phyloP scores from a whole-genome alignment of 2,797 vertebrate genomes.

The Labroides dimidiatus region DNA sequence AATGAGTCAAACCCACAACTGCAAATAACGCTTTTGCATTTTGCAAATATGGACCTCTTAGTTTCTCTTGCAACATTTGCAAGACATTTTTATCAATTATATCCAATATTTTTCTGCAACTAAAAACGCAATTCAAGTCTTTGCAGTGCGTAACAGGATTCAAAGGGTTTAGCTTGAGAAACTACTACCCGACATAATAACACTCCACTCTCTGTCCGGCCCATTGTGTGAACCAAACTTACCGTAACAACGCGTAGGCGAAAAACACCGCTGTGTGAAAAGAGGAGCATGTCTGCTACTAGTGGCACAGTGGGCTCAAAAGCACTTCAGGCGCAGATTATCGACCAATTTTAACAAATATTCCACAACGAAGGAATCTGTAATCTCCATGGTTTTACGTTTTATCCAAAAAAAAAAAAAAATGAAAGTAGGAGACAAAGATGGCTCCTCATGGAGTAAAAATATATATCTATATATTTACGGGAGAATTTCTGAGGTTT shows the following conservation, averaged over 20 bases:
- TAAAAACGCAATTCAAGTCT: not conserved
- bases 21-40: not conserved
- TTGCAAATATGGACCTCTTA: not conserved
- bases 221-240: constrained; percentile 87
- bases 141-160: constrained; percentile 19
- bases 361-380: constrained; percentile 40
- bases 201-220: constrained; percentile 68
- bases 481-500: not conserved
- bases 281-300: constrained; percentile 82
- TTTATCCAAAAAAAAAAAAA: constrained; percentile 10
- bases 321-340: constrained; percentile 62
- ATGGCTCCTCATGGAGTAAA: not conserved
- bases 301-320: constrained; percentile 75
- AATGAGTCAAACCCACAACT: not conserved
- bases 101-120: not conserved
- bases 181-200: constrained; percentile 67
- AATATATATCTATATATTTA: too few species aligned
- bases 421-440: too few species aligned
- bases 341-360: constrained; percentile 50
- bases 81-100: not conserved
- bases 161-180: constrained; percentile 17
- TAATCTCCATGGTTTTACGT: constrained; percentile 7
- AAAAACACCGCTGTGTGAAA: constrained; percentile 84
- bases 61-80: not conserved
- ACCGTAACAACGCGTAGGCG: constrained; percentile 89